Conservation (phyloP, 2,888 invertebrate genomes). For the Thera obeliscata region DNA sequence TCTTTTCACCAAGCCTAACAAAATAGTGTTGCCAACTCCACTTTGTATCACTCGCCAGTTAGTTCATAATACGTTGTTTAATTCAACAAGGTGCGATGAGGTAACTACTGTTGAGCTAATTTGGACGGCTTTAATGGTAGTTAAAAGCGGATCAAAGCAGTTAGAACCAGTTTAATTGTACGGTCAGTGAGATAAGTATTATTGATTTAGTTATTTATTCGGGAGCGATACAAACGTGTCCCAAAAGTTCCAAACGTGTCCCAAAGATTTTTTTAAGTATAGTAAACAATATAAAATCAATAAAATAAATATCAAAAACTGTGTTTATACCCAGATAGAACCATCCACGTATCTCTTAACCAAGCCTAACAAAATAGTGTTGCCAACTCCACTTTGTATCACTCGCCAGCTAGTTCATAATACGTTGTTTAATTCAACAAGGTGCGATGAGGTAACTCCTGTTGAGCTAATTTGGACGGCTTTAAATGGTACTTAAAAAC, state of each 20-base stretch:
- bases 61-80: constrained; percentile 33
- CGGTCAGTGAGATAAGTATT: background rate
- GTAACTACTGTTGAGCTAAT: constrained; percentile 38
- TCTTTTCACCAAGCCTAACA: constrained; percentile 5
- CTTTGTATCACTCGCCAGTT: constrained; percentile 17
- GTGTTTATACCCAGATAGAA: too few relatives aligned
- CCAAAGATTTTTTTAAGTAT: too few relatives aligned
- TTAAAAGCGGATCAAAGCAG: constrained; percentile 21
- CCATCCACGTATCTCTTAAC: background rate
- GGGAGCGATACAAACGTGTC: too few relatives aligned
- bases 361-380: constrained; percentile 12
- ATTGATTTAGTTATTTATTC: too few relatives aligned
- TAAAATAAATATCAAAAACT: too few relatives aligned
- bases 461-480: constrained; percentile 35
- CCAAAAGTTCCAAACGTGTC: too few relatives aligned
- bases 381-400: constrained; percentile 19
- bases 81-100: constrained; percentile 37
- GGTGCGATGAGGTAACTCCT: constrained; percentile 36
- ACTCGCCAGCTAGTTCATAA: constrained; percentile 21
- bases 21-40: constrained; percentile 17
- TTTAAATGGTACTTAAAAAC: constrained; percentile 29
- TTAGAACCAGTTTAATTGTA: constrained; percentile 25
- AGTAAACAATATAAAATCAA: too few relatives aligned
- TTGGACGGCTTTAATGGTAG: constrained; percentile 33
- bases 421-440: constrained; percentile 39